Percentiles rank a stretch among this genome's conserved stretches.
These are phyloP conservation scores for Lepidocolaptes lacrymiger DNA, from an alignment of 2,797 vertebrate genomes.

Conservation along the genomic window DNA sequence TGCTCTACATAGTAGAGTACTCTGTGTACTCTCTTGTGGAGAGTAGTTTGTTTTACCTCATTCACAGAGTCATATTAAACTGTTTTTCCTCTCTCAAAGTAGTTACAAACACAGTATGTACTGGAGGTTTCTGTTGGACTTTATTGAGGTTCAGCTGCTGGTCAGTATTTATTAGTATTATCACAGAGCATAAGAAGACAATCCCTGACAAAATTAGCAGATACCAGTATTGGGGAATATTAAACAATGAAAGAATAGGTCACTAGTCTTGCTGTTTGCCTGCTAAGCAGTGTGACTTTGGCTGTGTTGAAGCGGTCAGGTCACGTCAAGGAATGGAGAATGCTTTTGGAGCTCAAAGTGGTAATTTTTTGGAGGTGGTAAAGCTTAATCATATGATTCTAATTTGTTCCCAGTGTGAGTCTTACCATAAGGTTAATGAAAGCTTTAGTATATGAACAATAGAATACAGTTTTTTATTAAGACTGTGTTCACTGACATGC, in stretches of 20 bases:
- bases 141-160: not conserved
- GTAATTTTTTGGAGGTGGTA: not conserved
- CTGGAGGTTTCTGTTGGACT: not conserved
- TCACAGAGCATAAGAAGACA: not conserved
- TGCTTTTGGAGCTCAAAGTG: not conserved
- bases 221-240: not conserved
- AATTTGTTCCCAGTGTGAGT: not conserved
- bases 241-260: not conserved
- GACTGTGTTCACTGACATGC: not conserved
- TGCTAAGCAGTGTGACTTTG: not conserved
- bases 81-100: not conserved
- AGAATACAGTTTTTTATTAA: not conserved
- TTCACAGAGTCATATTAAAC: not conserved
- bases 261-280: not conserved
- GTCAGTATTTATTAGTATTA: not conserved
- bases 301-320: not conserved
- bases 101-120: not conserved
- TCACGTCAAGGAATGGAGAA: not conserved
- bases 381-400: not conserved
- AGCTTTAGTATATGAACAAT: not conserved
- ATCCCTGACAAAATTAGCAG: not conserved
- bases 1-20: not conserved
- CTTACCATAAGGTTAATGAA: not conserved
- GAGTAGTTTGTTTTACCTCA: not conserved
- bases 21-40: not conserved